Evolutionary conservation across 2,113 vertebrate genomes (phyloP), one percentile per base, ranked within the genome.

Genomic region (Hippocampus mohnikei): DNA sequence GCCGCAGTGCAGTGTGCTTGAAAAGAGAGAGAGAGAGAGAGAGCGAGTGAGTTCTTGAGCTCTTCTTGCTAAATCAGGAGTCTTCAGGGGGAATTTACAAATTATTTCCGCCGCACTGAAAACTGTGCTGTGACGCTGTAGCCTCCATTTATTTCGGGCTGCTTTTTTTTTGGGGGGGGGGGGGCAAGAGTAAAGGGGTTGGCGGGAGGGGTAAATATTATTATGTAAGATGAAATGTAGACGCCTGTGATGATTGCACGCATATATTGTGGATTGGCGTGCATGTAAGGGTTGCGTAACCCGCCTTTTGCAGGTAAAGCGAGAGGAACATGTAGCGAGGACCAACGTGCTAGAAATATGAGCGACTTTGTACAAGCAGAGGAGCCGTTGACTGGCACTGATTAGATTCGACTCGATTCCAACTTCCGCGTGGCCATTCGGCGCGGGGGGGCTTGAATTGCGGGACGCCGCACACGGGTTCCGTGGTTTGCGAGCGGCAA

Each of bases 21-120:
- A 33, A 33, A 33, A 33, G 33, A 33, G 33, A 37, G 33, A 37
- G 33, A 37, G 15, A 81, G 76, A 29, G 29, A 29, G 29, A 29
- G 29, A 29, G 29, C 3, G 15, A 80, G 76, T 76, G 82, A 73
- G 76, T 84, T 89, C 83, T 80, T 64, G 44, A 75, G 81, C 72
- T 20, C 65, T 82, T 53, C 42, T 70, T 73, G 78, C 84, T 88
- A 91, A 88, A 88, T 86, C 71, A 71, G 82, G 85, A 78, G 69
- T 76, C 82, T 83, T 80, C 76, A 70, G 83, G 77, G 85, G 84
- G 73, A 85, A 80, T 88, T 89, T 77, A 79, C 80, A 85, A 82
- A 88, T 90, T 84, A 88, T 88, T 89, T 90, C 85, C 76, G 79
- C 85, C 84, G 79, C n/a, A 46, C 80, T 85, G 87, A 80, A 85